Evolutionary conservation across 2,113 vertebrate species (phyloP).

Genomic region (Choloepus hoffmanni): DNA sequence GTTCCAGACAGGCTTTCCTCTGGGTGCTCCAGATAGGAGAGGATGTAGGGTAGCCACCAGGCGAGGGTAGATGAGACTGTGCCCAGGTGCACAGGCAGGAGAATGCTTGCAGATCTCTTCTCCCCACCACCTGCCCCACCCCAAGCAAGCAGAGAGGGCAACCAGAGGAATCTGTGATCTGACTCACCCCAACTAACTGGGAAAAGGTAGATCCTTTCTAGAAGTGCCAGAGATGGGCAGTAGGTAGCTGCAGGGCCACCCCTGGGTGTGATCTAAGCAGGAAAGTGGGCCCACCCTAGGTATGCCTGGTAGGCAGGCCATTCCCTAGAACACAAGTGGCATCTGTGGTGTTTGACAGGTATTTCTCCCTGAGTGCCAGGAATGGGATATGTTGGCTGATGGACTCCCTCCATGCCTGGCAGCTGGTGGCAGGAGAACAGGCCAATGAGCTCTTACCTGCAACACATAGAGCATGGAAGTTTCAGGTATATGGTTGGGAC

Average conservation of each 20-base stretch:
- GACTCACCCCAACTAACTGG: neutral
- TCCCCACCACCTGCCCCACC: neutral
- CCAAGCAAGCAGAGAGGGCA: neutral
- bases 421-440: neutral
- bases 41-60: no score
- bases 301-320: neutral
- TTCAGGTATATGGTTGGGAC: fast-evolving
- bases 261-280: neutral
- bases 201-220: neutral
- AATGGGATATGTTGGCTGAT: neutral
- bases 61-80: neutral
- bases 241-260: neutral
- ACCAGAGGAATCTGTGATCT: neutral
- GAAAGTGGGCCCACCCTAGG: neutral
- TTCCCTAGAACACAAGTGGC: neutral
- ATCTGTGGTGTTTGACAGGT: neutral
- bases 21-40: neutral
- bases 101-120: neutral
- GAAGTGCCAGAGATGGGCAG: neutral
- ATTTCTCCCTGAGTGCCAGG: neutral
- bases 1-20: neutral
- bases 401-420: neutral
- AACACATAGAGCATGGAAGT: neutral
- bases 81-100: neutral
- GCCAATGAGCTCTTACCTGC: neutral